Conservation (phyloP, 2,797 vertebrate genomes). For the Helicolenus hilgendorfi region DNA sequence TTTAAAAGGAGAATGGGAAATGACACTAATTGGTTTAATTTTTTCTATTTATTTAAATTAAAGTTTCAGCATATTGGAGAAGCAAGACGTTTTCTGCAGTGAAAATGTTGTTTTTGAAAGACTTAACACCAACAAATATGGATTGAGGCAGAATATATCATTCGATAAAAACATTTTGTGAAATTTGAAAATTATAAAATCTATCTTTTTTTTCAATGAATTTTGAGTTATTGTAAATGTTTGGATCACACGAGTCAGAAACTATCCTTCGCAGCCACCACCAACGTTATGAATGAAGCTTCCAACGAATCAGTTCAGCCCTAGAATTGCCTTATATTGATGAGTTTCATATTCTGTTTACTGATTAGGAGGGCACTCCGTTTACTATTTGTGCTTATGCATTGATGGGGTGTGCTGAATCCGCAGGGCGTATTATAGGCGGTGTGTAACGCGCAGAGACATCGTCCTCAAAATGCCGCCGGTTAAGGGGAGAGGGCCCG, state of each 20-base stretch:
- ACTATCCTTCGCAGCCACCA: background rate
- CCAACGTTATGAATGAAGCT: background rate
- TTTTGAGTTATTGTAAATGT: background rate
- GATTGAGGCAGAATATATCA: no score
- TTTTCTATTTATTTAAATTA: no score
- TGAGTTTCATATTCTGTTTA: background rate
- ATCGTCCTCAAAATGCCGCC: no score
- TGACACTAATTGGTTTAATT: no score
- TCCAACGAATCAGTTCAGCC: background rate
- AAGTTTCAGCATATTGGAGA: background rate
- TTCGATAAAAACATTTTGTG: background rate
- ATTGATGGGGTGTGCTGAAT: no score
- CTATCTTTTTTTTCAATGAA: background rate
- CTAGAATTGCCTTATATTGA: background rate
- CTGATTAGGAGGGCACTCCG: background rate
- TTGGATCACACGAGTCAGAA: background rate
- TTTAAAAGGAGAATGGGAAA: background rate
- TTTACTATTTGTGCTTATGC: background rate
- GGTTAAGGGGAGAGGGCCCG: no score
- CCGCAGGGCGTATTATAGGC: no score
- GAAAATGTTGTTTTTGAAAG: background rate
- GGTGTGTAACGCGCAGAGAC: no score
- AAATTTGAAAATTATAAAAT: background rate
- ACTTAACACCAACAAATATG: background rate
- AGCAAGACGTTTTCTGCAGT: background rate